phyloP scores from a whole-genome alignment of 2,797 vertebrate species.

The Coregonus suidteri region DNA sequence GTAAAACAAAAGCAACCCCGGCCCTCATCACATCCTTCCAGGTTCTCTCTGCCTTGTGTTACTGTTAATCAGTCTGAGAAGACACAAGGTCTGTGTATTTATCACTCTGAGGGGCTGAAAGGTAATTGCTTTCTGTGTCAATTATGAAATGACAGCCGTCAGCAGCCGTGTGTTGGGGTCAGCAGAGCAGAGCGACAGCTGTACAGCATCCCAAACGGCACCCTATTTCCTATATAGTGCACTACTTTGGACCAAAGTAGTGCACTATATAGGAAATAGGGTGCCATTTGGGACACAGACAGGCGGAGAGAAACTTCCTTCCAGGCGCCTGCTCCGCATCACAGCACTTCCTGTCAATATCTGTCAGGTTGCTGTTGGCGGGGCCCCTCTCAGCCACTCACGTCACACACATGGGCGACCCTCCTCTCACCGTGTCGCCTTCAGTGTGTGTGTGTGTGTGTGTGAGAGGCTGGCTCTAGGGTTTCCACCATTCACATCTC shows the following conservation, averaged over 20 bases:
- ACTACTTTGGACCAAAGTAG: no score
- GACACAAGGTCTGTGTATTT: conserved; percentile 2
- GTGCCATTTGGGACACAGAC: no score
- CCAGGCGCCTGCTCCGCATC: neutral
- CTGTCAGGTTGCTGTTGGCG: neutral
- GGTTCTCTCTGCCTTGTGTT: neutral
- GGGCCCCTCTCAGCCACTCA: neutral
- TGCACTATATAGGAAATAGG: no score
- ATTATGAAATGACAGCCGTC: conserved; percentile 6
- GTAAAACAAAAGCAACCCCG: neutral
- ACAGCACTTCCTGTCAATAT: neutral
- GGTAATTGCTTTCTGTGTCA: conserved; percentile 11
- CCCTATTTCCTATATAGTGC: no score
- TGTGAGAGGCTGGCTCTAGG: conserved; percentile 33
- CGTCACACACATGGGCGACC: neutral
- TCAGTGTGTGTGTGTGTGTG: neutral
- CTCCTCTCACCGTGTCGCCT: no score
- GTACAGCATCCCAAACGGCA: no score
- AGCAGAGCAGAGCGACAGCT: no score
- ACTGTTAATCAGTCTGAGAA: neutral
- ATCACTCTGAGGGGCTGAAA: neutral
- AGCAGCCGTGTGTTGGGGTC: neutral
- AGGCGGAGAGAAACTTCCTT: neutral
- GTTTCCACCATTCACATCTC: conserved; percentile 27
- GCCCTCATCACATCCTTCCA: neutral